Percentiles rank a stretch among this genome's conserved stretches.
Conservation (phyloP, 2,888 invertebrate species). For the Drosophila quinaria region DNA sequence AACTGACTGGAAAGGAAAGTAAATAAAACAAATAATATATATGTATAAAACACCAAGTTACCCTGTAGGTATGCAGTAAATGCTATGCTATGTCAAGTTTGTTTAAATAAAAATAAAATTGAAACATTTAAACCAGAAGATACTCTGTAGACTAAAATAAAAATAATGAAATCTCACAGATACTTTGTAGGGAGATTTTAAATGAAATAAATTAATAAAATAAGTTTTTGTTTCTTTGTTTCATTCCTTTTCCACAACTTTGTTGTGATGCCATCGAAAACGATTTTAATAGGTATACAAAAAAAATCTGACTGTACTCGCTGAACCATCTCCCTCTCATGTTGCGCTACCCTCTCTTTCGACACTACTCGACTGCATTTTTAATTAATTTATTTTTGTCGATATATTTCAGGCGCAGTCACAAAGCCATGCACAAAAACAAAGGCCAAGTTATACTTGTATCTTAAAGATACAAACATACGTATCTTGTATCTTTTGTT, state of each 20-base stretch:
- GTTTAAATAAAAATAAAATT: neutral
- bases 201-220: no score
- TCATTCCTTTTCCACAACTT: neutral
- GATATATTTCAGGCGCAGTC: slow-evolving; percentile 66
- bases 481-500: slow-evolving; percentile 41
- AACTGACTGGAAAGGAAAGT: slow-evolving; percentile 7
- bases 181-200: neutral
- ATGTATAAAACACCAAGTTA: neutral
- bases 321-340: slow-evolving; percentile 1
- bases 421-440: slow-evolving; percentile 73
- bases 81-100: neutral
- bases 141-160: neutral
- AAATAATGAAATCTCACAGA: no score
- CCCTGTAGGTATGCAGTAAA: neutral
- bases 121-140: neutral
- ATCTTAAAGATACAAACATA: slow-evolving; percentile 68
- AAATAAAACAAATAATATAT: neutral
- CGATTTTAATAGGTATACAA: slow-evolving; percentile 9
- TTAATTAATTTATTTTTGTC: slow-evolving; percentile 81
- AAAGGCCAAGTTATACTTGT: slow-evolving; percentile 78
- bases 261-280: neutral
- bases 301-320: slow-evolving; percentile 20
- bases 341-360: neutral
- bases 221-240: neutral
- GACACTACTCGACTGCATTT: slow-evolving; percentile 63